Evolutionary conservation across 2,113 vertebrate species (phyloP).

Genomic region (Falco punctatus): DNA sequence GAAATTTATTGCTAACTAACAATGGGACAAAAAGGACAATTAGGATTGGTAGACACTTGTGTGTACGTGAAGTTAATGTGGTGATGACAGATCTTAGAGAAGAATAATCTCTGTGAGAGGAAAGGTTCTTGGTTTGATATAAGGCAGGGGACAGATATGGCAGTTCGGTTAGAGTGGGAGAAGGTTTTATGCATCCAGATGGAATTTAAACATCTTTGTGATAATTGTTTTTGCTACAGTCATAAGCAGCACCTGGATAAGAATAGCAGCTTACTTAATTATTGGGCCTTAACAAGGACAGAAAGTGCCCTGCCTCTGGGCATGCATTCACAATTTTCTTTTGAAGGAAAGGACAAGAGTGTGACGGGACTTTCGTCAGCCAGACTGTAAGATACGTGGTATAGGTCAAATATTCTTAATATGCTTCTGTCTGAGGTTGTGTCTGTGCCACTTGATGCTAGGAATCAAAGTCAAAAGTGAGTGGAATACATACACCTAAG

Average conservation of each 20-base stretch:
- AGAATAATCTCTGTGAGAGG: neutral
- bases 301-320: neutral
- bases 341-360: neutral
- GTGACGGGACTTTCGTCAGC: neutral
- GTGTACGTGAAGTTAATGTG: neutral
- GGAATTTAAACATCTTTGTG: neutral
- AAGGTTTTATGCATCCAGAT: neutral
- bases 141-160: neutral
- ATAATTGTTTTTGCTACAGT: conserved; percentile 19
- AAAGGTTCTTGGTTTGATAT: neutral
- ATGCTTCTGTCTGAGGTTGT: neutral
- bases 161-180: neutral
- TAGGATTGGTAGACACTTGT: neutral
- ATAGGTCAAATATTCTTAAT: neutral
- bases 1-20: neutral
- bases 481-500: neutral
- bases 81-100: neutral
- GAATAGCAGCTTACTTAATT: neutral
- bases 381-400: neutral
- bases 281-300: neutral
- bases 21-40: neutral
- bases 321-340: neutral
- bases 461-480: neutral
- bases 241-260: neutral
- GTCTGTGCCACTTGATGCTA: neutral